Evolutionary conservation across 2,888 invertebrate species (phyloP), one percentile per base, ranked within the genome.

Genomic region (Reticulitermes lucifugus): DNA sequence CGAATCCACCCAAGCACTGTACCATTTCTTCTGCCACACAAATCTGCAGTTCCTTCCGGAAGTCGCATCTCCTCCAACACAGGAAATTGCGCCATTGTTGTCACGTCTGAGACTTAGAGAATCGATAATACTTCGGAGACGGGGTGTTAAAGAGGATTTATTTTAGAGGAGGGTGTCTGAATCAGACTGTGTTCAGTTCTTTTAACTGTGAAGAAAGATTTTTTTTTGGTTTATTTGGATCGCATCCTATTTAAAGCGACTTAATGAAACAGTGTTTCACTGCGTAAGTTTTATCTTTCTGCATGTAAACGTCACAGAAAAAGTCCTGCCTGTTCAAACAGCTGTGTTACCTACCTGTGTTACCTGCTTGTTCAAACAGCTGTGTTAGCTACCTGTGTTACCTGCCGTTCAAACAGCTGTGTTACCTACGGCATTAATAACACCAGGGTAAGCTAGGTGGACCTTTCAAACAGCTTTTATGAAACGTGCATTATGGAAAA

Each of bases 31-130:
- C 25, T 25, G 6, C 65, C 65, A 25, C 65, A 65, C 65, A 65
- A 65, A 25, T 25, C 65, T 65, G 9, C 25, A 2, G 25, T 25
- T 25, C 25, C 73, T 73, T 9, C 41, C 41, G 73, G 73, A 41
- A 35, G 73, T 35, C n/a, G 35, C 41, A 41, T 73, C 41, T 73
- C 29, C 41, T 41, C 73, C 35, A 35, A 41, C 21, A 21, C 73
- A 73, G 73, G 73, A 73, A 73, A 73, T 73, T 73, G 41, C 41
- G 73, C 35, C 73, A 73, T 73, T 73, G 73, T 41, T 73, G 29
- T 73, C 29, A 73, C 35, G 14, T 35, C 41, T 35, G 25, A 21
- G 41, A 41, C 73, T 29, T 18, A 29, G 25, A 70, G 25, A 70
- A 29, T 70, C 70, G 70, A 70, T 70, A 14, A n/a, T 73, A 22